These are phyloP conservation scores for Mycalesis mineus DNA, from an alignment of 2,888 invertebrate genomes.

Conservation along the genomic window DNA sequence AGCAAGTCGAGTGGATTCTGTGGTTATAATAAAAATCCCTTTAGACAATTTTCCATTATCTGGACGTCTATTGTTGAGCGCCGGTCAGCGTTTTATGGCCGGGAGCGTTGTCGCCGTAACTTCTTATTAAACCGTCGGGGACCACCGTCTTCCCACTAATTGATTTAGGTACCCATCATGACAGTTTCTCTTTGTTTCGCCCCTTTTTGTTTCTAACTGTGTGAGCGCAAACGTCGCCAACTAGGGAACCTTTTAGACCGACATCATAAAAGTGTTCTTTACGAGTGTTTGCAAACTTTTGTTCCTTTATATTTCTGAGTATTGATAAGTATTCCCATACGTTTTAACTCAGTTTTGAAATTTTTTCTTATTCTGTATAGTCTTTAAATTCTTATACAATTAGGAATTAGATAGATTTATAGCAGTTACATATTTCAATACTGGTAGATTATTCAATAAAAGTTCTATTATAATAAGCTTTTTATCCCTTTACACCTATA, in stretches of 20 bases:
- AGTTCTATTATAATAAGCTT: no score
- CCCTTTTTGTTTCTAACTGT: background rate
- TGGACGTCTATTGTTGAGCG: slow-evolving; percentile 58
- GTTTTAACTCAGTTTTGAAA: no score
- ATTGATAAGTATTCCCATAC: no score
- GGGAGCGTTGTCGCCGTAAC: slow-evolving; percentile 58
- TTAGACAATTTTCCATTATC: slow-evolving; percentile 74
- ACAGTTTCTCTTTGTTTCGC: slow-evolving; percentile 51
- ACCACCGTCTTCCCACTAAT: slow-evolving; percentile 62
- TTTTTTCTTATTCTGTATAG: no score
- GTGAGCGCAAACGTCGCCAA: background rate
- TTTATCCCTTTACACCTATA: no score
- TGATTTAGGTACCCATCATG: slow-evolving; percentile 66
- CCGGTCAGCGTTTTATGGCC: slow-evolving; percentile 69
- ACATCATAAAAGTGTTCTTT: background rate
- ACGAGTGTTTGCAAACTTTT: no score
- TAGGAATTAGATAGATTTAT: no score
- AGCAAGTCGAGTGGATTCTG: slow-evolving; percentile 51
- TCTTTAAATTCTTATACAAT: no score
- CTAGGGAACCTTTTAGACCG: background rate
- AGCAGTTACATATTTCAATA: no score
- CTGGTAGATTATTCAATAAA: no score
- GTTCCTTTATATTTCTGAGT: no score
- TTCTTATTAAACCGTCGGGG: slow-evolving; percentile 68
- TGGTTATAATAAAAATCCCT: slow-evolving; percentile 70